Conservation (phyloP, 2,888 invertebrate genomes). For the Polydrusus pterygomalis region DNA sequence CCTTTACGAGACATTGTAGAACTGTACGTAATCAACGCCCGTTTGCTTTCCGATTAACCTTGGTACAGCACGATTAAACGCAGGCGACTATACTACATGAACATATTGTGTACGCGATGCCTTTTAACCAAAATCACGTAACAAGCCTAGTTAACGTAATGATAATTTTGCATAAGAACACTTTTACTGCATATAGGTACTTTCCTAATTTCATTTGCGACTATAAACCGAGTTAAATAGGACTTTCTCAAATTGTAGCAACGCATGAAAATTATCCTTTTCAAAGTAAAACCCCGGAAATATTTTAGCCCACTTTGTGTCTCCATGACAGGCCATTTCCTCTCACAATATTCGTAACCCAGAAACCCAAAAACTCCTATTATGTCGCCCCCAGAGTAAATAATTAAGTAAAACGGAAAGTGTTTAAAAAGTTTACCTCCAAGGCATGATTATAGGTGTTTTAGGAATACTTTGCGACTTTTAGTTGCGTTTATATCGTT, state of each 20-base stretch:
- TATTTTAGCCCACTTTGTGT: not conserved
- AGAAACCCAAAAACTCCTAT: constrained; percentile 4
- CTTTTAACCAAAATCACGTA: no score
- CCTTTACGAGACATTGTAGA: no score
- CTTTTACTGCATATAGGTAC: no score
- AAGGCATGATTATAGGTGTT: constrained; percentile 20
- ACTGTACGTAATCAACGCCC: no score
- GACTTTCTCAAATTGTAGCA: not conserved
- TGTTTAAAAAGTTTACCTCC: constrained; percentile 21
- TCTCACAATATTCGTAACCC: not conserved
- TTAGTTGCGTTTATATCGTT: constrained; percentile 18
- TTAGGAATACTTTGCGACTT: constrained; percentile 18
- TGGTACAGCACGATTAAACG: no score
- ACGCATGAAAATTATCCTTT: not conserved
- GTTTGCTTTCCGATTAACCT: no score
- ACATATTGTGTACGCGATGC: no score
- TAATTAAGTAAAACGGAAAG: constrained; percentile 17
- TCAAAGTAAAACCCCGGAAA: not conserved
- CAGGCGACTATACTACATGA: no score
- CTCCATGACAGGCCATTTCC: not conserved
- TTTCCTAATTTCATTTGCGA: no score
- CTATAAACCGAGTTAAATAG: no score
- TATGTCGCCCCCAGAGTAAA: constrained; percentile 9
- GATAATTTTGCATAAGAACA: no score
- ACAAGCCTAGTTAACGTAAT: no score